These are phyloP conservation scores for Perdix hodgsoniae DNA, from an alignment of 2,797 vertebrate genomes.

Conservation along the genomic window DNA sequence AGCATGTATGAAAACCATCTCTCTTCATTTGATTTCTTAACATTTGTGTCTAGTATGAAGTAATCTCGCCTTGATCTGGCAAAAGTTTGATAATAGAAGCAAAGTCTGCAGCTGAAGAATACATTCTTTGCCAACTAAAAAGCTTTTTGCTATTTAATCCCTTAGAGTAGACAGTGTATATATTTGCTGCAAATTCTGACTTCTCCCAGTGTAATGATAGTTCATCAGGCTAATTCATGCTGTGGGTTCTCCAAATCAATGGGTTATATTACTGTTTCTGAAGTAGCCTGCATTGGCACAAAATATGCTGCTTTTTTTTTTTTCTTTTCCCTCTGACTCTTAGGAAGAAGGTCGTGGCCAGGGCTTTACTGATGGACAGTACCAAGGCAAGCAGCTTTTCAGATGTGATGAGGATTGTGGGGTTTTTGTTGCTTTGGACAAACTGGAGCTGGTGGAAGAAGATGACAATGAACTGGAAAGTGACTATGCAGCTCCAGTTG, in stretches of 20 bases:
- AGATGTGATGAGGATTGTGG: constrained; percentile 98
- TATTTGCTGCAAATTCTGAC: neutral
- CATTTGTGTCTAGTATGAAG: neutral
- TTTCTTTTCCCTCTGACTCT: neutral
- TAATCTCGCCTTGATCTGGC: neutral
- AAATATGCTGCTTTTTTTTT: neutral
- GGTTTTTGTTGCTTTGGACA: constrained; percentile 97
- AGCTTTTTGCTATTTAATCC: neutral
- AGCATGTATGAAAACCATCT: neutral
- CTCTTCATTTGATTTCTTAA: neutral
- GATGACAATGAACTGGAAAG: constrained; percentile 88
- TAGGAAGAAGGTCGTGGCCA: constrained; percentile 97
- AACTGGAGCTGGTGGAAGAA: constrained; percentile 95
- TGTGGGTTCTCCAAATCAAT: neutral
- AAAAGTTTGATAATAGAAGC: neutral
- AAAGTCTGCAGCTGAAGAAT: neutral
- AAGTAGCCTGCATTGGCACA: neutral
- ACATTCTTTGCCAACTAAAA: neutral
- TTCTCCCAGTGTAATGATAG: neutral
- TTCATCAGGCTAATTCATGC: neutral
- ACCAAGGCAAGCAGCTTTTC: constrained; percentile 96
- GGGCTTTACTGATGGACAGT: constrained; percentile 97
- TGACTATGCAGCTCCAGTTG: constrained; percentile 88
- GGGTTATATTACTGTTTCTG: neutral
- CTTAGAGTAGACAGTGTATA: accelerated